Evolutionary conservation across 2,888 invertebrate species (phyloP), one percentile per base, ranked within the genome.

Genomic region (Euzophera pinguis): DNA sequence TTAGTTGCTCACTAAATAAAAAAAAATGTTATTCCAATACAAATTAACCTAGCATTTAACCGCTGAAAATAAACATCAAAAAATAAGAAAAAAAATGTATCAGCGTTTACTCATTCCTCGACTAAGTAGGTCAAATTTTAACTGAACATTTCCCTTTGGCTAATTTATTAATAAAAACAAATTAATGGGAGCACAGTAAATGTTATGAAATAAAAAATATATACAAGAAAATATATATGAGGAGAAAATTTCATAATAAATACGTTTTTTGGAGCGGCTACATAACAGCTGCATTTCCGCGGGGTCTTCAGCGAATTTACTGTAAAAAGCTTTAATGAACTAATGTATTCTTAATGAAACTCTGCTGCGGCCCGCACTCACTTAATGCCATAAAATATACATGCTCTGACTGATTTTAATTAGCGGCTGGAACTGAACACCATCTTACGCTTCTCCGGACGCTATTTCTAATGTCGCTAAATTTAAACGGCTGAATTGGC

Each of bases 331-430:
- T 67, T 63, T 71, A 75, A 76, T 72, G 64, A 71, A 73, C 63
- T 65, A 70, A 76, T 75, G 73, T 73, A 71, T 75, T 73, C 70
- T 71, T 75, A 76, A 79, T 72, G 71, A 75, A 71, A 69, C 59
- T 64, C 57, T 56, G 64, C 62, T 60, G 56, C 57, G 65, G 65
- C 60, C 59, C 60, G 61, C 67, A 69, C 62, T 64, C 71, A 71
- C 73, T 78, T 76, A 75, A 67, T 65, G 60, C 64, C 63, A 70
- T 74, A 66, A 75, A 78, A 76, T 78, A 75, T 74, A 76, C 70
- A 75, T 74, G 67, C 63, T 64, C 62, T 61, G 60, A 67, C 64
- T 65, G 60, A 67, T 71, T 78, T 74, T 73, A 77, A 81, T 78
- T 79, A 78, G 67, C 71, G 64, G 55, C 59, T 59, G 57, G 60